These are phyloP conservation scores for Drosophila orosa DNA, from an alignment of 1,140 invertebrate genomes.

Conservation along the genomic window DNA sequence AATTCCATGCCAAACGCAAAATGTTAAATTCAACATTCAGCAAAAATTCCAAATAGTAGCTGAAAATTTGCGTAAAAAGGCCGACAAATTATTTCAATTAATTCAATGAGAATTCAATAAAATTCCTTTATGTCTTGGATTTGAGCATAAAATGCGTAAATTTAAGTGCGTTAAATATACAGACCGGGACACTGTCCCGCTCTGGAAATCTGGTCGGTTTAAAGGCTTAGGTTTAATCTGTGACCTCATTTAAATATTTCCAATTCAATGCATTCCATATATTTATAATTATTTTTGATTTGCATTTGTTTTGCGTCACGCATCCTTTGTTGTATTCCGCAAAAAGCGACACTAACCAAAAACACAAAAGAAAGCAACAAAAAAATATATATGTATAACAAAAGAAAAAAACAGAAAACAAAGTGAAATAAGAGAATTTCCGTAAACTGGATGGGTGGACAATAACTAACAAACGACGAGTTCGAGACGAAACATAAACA, in stretches of 20 bases:
- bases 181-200: background rate
- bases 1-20: slow-evolving; percentile 25
- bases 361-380: slow-evolving; percentile 1
- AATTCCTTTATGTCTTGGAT: slow-evolving; percentile 23
- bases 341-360: slow-evolving; percentile 24
- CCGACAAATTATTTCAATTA: slow-evolving; percentile 23
- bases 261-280: slow-evolving; percentile 22
- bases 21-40: slow-evolving; percentile 19
- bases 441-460: slow-evolving; percentile 84
- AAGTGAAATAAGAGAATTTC: slow-evolving; percentile 74
- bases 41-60: slow-evolving; percentile 14
- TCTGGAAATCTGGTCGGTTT: slow-evolving; percentile 12
- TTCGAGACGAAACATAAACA: slow-evolving; percentile 40
- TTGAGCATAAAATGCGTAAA: slow-evolving; percentile 10
- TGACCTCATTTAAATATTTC: slow-evolving; percentile 44
- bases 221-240: slow-evolving; percentile 41
- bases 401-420: slow-evolving; percentile 31
- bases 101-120: slow-evolving; percentile 28
- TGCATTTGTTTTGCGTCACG: slow-evolving; percentile 10
- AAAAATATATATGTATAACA: background rate
- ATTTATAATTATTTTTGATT: slow-evolving; percentile 34
- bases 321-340: slow-evolving; percentile 5
- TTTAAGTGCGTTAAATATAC: slow-evolving; percentile 16
- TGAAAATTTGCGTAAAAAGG: slow-evolving; percentile 13
- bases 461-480: slow-evolving; percentile 73